phyloP scores from a whole-genome alignment of 1,140 invertebrate genomes.

The Drosophila subpulchrella region DNA sequence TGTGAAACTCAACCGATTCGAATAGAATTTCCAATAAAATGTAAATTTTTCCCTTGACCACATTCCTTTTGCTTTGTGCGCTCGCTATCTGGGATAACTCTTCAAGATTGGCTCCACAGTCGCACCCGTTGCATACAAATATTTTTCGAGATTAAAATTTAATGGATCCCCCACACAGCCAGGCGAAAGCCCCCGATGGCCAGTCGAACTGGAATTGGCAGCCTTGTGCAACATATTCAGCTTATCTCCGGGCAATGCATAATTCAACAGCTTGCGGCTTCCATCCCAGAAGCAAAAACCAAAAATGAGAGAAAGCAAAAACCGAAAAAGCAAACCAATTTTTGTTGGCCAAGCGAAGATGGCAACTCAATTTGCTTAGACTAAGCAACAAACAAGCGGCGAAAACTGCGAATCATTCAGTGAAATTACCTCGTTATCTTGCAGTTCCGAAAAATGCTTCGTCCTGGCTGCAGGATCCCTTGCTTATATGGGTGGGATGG shows the following conservation, averaged over 20 bases:
- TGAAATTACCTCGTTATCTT: conserved; percentile 81
- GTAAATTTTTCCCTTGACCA: conserved; percentile 34
- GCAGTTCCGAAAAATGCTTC: conserved; percentile 30
- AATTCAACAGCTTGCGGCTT: conserved; percentile 65
- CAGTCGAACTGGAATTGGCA: conserved; percentile 39
- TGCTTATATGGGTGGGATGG: conserved; percentile 50
- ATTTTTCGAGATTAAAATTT: conserved; percentile 67
- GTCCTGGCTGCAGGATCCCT: conserved; percentile 29
- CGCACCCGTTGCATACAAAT: conserved; percentile 33
- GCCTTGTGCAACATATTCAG: conserved; percentile 58
- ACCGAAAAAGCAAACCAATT: conserved; percentile 31
- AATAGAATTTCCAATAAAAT: conserved; percentile 47
- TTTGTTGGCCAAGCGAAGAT: conserved; percentile 23
- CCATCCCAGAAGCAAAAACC: conserved; percentile 38
- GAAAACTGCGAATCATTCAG: conserved; percentile 73
- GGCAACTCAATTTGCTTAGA: conserved; percentile 54
- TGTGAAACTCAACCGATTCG: conserved; percentile 18
- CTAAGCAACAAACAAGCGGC: conserved; percentile 44
- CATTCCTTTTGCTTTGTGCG: conserved; percentile 22
- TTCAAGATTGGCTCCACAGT: conserved; percentile 25
- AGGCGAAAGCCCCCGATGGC: conserved; percentile 10
- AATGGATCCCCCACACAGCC: conserved; percentile 37
- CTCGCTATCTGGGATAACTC: conserved; percentile 15
- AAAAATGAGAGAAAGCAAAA: conserved; percentile 5
- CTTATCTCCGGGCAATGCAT: conserved; percentile 65